Evolutionary conservation across 2,113 vertebrate species (phyloP), one percentile per base, ranked within the genome.

Genomic region (Centrocercus urophasianus): DNA sequence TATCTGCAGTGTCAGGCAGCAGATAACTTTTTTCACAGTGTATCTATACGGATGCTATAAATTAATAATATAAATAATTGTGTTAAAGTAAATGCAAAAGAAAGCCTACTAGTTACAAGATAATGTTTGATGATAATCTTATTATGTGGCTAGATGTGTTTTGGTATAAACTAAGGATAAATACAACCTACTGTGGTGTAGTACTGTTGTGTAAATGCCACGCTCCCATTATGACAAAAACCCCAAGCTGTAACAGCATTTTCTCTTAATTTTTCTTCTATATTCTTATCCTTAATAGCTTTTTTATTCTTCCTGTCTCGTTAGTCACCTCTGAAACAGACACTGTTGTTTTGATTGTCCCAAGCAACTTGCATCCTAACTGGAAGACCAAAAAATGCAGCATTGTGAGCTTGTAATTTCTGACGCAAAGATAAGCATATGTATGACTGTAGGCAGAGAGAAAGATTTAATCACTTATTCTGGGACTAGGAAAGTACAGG

Each of bases 1-100:
- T 3, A 1, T 24, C 28, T 56, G 6, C 50, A 36, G 21, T 38
- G 10, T 18, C 3, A 25, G 11, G 3, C 17, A 21, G 13, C 15
- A 11, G 30, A 7, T 56, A 32, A 6, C 2, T 40, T 52, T 75
- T 63, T 59, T 22, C 22, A 38, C 9, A 11, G 2, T 42, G 2
- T 67, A 42, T 60, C 28, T 71, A 21, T 14, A 4, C 8, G 59
- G 9, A 10, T 43, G 13, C 3, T 5, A 60, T 50, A 66, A 27
- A 47, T 52, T 63, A n/a, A 71, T 19, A 43, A 12, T 42, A 5
- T 16, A 61, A 28, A 34, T 4, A 43, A 4, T 1, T 38, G 3
- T 73, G 13, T 85, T 69, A 88, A 85, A 78, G 56, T 47, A 78
- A 25, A 27, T 36, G 43, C n/a, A 47, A 59, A 76, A 47, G 45